phyloP scores from a whole-genome alignment of 2,888 invertebrate genomes.

The Tiphia femorata region DNA sequence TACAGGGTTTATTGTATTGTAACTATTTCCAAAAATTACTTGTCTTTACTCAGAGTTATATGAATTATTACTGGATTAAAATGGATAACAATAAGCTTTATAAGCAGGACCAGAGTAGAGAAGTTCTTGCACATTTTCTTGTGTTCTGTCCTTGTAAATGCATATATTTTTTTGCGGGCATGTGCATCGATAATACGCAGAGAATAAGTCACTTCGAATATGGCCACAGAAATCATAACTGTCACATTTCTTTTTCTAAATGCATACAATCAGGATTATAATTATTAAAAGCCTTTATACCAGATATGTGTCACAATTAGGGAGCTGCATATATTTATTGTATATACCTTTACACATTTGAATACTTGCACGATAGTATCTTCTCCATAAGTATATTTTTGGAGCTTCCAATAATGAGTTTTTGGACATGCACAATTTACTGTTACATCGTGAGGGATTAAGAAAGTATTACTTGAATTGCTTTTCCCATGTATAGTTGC shows the following conservation, averaged over 20 bases:
- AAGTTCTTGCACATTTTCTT: conserved; percentile 71
- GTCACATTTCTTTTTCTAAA: conserved; percentile 71
- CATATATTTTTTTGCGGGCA: conserved; percentile 76
- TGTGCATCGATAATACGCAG: conserved; percentile 75
- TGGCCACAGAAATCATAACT: conserved; percentile 75
- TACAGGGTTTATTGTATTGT: too few species aligned
- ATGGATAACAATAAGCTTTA: conserved; percentile 71
- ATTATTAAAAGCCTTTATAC: neutral
- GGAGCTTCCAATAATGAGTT: conserved; percentile 72
- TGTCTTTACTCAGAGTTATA: too few species aligned
- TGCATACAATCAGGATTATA: conserved; percentile 13
- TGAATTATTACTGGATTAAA: neutral
- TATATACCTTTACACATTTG: conserved; percentile 67
- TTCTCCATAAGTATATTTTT: conserved; percentile 55
- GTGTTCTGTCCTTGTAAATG: conserved; percentile 69
- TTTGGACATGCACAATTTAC: conserved; percentile 71
- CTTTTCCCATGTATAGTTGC: conserved; percentile 69
- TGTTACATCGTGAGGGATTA: conserved; percentile 68
- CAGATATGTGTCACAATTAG: neutral
- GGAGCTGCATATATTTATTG: neutral
- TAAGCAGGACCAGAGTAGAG: conserved; percentile 73
- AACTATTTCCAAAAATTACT: too few species aligned
- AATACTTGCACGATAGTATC: conserved; percentile 65
- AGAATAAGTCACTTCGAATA: conserved; percentile 73
- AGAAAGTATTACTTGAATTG: conserved; percentile 63